Evolutionary conservation across 1,140 invertebrate species (phyloP), one percentile per base, ranked within the genome.

Genomic region (Aphidius gifuensis): DNA sequence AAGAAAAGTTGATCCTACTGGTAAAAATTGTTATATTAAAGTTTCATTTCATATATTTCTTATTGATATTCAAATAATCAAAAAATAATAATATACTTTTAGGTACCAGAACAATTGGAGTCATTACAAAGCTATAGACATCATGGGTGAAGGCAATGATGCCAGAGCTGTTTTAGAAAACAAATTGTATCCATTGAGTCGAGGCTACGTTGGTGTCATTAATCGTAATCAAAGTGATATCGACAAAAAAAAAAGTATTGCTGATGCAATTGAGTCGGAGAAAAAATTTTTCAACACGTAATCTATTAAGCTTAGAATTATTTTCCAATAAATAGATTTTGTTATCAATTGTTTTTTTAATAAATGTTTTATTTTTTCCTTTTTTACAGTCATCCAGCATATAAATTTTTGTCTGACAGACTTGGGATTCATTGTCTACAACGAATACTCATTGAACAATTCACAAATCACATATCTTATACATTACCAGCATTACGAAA

Each of bases 111-210:
- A 99, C 97, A 6, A 99, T 99, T 81, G 98, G 98, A 79, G 98
- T 99, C 9, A 96, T 99, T 61, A 99, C 98, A 49, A 99, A 99
- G 81, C 82, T 99, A 58, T 99, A 58, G 98, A 99, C 87, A 86
- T 99, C 74, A 99, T 99, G 97, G 98, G 99, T 77, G 96, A 99
- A 75, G 98, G 97, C 40, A 99, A 97, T 42, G 97, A 99, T 85
- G 97, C 97, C 7, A 85, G 94, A 58, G 97, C 99, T 70, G 94
- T 99, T 67, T 84, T 99, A 60, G 97, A 99, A 82, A 99, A 99
- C 82, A 96, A 96, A 80, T 82, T 99, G 58, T 83, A 99, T 62
- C 96, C 97, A 5, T 83, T 99, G 54, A 85, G 97, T 63, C 86
- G 98, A 74, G 95, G 96, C 8, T 98, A 98, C 75, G 96, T 99